These are phyloP conservation scores for Zaprionus camerounensis DNA, from an alignment of 1,140 invertebrate genomes.

Conservation along the genomic window DNA sequence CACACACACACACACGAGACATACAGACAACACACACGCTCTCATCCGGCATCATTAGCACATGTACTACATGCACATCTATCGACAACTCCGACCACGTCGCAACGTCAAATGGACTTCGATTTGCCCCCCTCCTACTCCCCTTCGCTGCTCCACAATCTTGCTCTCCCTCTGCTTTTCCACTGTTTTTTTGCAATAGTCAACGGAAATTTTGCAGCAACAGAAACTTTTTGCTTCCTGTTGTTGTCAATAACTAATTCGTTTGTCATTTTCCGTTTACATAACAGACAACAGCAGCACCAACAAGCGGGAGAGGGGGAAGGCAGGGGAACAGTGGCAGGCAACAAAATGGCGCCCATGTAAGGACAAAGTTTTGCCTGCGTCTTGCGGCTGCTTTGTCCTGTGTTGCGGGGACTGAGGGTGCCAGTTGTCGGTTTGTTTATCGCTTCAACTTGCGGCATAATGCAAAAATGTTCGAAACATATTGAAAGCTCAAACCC, in stretches of 20 bases:
- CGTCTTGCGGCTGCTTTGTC: conserved; percentile 60
- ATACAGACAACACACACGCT: neutral
- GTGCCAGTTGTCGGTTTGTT: conserved; percentile 62
- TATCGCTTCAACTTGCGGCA: conserved; percentile 69
- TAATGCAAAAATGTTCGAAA: conserved; percentile 76
- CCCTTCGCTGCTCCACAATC: neutral
- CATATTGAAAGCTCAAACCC: conserved; percentile 69
- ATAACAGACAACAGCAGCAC: conserved; percentile 60
- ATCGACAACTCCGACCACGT: conserved; percentile 15
- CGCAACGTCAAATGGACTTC: conserved; percentile 43
- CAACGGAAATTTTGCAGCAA: conserved; percentile 77
- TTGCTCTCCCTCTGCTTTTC: neutral
- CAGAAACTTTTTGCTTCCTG: conserved; percentile 76
- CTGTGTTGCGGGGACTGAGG: conserved; percentile 35
- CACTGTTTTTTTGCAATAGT: conserved; percentile 48
- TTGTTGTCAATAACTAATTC: conserved; percentile 83
- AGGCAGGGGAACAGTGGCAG: neutral
- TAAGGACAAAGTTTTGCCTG: conserved; percentile 74
- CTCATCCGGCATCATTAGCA: conserved; percentile 70
- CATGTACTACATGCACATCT: conserved; percentile 25
- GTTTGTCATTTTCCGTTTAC: conserved; percentile 82
- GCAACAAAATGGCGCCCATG: conserved; percentile 71
- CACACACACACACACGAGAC: neutral
- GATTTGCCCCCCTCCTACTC: conserved; percentile 12
- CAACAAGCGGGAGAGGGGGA: neutral